Evolutionary conservation across 2,888 invertebrate species (phyloP), one percentile per base, ranked within the genome.

Genomic region (Lathronympha strigana): DNA sequence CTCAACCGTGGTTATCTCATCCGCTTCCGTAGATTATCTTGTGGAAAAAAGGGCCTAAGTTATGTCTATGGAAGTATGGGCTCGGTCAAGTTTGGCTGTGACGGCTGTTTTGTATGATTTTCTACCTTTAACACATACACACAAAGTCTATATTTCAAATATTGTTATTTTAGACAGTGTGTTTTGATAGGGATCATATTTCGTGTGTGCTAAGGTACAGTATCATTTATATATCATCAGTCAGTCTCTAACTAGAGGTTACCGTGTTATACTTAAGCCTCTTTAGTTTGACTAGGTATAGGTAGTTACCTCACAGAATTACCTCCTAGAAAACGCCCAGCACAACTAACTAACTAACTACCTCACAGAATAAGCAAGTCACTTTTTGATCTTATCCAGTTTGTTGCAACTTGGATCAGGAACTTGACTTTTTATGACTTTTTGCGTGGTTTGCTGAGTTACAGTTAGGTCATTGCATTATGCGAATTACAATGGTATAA

Each of bases 301-400:
- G 31, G n/a, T n/a, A n/a, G n/a, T 83, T 86, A 83, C 83, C 78
- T 81, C 80, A 82, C 73, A 72, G 69, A 68, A 55, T 77, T n/a
- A n/a, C n/a, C n/a, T n/a, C n/a, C n/a, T n/a, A n/a, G n/a, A n/a
- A n/a, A n/a, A n/a, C n/a, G n/a, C n/a, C n/a, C n/a, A n/a, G n/a
- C n/a, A n/a, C n/a, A n/a, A n/a, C n/a, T n/a, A n/a, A n/a, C n/a
- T n/a, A n/a, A n/a, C n/a, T n/a, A n/a, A n/a, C 83, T 86, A 83
- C 83, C 78, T 81, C 80, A 82, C 73, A 72, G 69, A 68, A 55
- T 77, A 62, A 54, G 60, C 53, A 28, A 62, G 33, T 19, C 47
- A 36, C 36, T 62, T 40, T 63, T 64, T 28, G 25, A 54, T 49
- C 54, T 60, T 54, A 50, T 64, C 36, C 33, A 51, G 38, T 36